phyloP scores from a whole-genome alignment of 2,888 invertebrate genomes.

The Prosopocoilus inquinatus region DNA sequence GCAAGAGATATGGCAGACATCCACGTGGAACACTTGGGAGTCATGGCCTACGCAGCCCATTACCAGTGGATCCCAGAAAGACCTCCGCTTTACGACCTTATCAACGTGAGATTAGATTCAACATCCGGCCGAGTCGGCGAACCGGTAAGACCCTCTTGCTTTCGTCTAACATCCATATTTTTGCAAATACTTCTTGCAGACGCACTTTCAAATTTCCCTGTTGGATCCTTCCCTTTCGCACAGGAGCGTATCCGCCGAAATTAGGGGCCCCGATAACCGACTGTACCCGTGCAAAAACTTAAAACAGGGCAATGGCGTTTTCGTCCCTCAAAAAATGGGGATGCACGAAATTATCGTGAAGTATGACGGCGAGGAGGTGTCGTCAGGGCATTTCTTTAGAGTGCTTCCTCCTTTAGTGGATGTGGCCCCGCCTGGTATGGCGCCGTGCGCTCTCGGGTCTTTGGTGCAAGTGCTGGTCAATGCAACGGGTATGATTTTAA shows the following conservation, averaged over 20 bases:
- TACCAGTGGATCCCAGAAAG: slow-evolving; percentile 87
- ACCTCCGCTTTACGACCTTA: slow-evolving; percentile 78
- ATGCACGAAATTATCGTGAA: slow-evolving; percentile 79
- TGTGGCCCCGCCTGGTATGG: slow-evolving; percentile 89
- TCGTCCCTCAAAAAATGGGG: slow-evolving; percentile 86
- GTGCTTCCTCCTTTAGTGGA: slow-evolving; percentile 84
- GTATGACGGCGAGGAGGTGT: slow-evolving; percentile 56
- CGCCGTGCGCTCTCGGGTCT: slow-evolving; percentile 92
- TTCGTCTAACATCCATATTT: background rate
- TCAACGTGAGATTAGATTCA: slow-evolving; percentile 76
- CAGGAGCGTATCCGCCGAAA: slow-evolving; percentile 43
- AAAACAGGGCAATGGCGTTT: slow-evolving; percentile 76
- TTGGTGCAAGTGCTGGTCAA: slow-evolving; percentile 92
- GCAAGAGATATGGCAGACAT: slow-evolving; percentile 94
- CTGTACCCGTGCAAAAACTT: slow-evolving; percentile 47
- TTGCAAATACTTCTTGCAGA: slow-evolving; percentile 54
- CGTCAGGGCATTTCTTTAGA: slow-evolving; percentile 72
- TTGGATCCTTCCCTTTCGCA: slow-evolving; percentile 55
- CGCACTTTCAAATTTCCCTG: slow-evolving; percentile 74
- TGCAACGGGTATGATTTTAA: slow-evolving; percentile 57
- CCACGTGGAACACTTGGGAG: slow-evolving; percentile 93
- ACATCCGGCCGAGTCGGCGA: slow-evolving; percentile 85
- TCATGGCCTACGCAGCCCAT: slow-evolving; percentile 95
- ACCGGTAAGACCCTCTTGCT: slow-evolving; percentile 57
- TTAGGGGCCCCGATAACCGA: slow-evolving; percentile 47